A percentile compares a stretch with the other conserved stretches of the same genome.
These are phyloP conservation scores for Polydrusus pterygomalis DNA, from an alignment of 2,888 invertebrate genomes.

Conservation along the genomic window DNA sequence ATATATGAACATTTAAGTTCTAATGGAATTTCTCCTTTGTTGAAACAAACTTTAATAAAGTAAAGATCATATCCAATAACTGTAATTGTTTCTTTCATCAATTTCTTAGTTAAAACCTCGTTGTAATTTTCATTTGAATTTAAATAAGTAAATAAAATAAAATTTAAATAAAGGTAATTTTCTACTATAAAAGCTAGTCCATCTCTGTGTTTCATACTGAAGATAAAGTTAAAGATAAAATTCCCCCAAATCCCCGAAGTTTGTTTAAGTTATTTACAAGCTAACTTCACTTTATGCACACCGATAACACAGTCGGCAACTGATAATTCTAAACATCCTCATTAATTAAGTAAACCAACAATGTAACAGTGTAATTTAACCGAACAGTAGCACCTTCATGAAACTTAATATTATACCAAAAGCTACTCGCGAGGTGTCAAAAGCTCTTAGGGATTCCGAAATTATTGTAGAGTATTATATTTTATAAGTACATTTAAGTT, in stretches of 20 bases:
- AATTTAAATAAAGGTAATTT: no score
- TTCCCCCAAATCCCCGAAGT: background rate
- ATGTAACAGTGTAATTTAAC: constrained; percentile 41
- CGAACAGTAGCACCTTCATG: constrained; percentile 40
- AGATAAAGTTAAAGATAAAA: background rate
- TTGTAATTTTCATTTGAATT: no score
- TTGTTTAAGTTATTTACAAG: constrained; percentile 13
- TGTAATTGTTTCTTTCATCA: no score
- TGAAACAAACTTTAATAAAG: no score
- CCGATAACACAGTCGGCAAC: constrained; percentile 21
- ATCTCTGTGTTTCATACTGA: background rate
- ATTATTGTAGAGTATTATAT: constrained; percentile 15
- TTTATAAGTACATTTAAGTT: constrained; percentile 6
- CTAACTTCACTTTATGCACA: constrained; percentile 9
- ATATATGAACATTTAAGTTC: no score
- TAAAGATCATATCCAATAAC: no score
- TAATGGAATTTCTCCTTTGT: no score
- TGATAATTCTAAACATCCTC: constrained; percentile 36
- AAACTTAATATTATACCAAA: constrained; percentile 48
- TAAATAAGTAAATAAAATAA: no score
- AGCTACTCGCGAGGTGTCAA: constrained; percentile 32
- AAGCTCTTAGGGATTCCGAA: constrained; percentile 25
- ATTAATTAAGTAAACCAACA: constrained; percentile 40
- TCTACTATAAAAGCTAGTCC: background rate
- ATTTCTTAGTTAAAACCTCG: no score